Conservation (phyloP, 2,113 vertebrate species). For the Carlito syrichta region DNA sequence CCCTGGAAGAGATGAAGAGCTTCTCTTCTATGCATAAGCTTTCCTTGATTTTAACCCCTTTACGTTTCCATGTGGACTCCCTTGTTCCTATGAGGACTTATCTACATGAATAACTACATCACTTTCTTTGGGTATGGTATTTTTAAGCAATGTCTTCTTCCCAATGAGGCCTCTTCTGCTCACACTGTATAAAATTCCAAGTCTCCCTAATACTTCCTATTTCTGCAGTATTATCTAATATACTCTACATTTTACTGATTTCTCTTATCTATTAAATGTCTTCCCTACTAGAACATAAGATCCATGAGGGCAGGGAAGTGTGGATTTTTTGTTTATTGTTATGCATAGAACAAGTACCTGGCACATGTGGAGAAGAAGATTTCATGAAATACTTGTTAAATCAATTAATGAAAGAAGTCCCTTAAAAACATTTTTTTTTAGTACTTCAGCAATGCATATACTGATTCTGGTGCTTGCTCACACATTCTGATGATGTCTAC, state of each 20-base stretch:
- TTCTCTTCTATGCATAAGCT: not conserved
- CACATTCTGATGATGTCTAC: not conserved
- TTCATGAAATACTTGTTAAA: not conserved
- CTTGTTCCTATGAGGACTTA: not conserved
- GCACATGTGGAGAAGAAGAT: not conserved
- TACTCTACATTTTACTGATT: not conserved
- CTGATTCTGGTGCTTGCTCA: not conserved
- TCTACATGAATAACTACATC: not conserved
- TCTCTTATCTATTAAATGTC: not conserved
- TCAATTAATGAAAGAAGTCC: not conserved
- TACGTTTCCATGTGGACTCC: not conserved
- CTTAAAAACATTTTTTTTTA: not conserved
- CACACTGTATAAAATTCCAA: not conserved
- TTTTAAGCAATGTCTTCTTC: not conserved
- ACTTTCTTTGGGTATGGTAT: not conserved
- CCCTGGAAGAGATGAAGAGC: not conserved
- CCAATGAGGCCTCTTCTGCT: not conserved
- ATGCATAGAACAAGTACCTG: not conserved
- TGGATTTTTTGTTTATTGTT: not conserved
- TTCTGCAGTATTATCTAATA: not conserved
- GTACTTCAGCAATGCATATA: not conserved
- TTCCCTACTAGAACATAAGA: not conserved
- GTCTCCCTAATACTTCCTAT: not conserved
- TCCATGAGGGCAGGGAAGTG: not conserved
- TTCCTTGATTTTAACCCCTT: not conserved